Conservation (phyloP, 2,888 invertebrate genomes). For the Amblyjoppa fuscipennis region DNA sequence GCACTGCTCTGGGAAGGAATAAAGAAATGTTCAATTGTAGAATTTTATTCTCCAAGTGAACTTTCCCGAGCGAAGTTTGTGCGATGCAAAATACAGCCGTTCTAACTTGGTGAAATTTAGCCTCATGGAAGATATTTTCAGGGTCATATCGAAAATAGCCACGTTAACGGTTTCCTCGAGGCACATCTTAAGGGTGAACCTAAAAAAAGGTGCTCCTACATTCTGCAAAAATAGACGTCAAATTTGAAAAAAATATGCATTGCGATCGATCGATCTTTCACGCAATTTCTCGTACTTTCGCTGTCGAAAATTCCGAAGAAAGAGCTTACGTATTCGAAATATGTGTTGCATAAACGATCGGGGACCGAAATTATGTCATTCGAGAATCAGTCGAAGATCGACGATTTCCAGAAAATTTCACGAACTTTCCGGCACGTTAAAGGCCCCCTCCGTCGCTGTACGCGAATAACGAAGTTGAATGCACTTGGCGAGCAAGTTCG, state of each 20-base stretch:
- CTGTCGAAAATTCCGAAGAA: neutral
- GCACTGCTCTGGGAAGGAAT: too few species aligned
- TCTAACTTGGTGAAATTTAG: too few species aligned
- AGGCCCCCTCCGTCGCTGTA: neutral
- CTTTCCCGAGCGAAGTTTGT: neutral
- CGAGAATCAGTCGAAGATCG: neutral
- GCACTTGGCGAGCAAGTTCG: constrained; percentile 44
- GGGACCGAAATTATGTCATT: neutral
- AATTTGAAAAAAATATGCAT: neutral
- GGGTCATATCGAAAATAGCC: too few species aligned
- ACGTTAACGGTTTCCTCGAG: too few species aligned
- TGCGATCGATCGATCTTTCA: neutral
- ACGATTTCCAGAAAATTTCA: constrained; percentile 14
- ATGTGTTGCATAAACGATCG: neutral
- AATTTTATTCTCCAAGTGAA: too few species aligned
- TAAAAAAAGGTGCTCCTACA: too few species aligned
- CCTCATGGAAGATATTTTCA: too few species aligned
- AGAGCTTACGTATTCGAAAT: neutral
- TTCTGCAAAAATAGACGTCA: neutral
- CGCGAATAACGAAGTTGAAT: constrained; percentile 63
- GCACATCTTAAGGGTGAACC: too few species aligned
- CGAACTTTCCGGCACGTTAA: constrained; percentile 15
- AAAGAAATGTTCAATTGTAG: too few species aligned
- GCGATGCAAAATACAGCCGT: too few species aligned
- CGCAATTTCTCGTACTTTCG: neutral